Evolutionary conservation across 2,888 invertebrate genomes (phyloP).

Genomic region (Cheilosia urbana): DNA sequence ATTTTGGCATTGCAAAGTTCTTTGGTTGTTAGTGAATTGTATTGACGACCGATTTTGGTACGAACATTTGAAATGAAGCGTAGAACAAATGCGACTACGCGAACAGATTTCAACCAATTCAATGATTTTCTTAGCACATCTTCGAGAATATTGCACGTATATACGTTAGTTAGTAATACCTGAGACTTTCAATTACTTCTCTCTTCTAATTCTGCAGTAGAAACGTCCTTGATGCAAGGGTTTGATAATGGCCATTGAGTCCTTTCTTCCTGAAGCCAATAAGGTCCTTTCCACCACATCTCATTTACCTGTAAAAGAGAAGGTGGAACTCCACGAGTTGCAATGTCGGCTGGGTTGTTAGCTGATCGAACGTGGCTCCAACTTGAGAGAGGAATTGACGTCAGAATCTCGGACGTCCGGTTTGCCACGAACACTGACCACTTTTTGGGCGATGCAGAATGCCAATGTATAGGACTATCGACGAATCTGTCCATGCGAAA

Average conservation of each 20-base stretch:
- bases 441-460: conserved; percentile 8
- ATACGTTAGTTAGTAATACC: not conserved
- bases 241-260: conserved; percentile 7
- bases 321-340: conserved; percentile 39
- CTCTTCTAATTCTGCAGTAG: conserved; percentile 9
- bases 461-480: too few relatives aligned
- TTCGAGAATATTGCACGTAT: not conserved
- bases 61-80: not conserved
- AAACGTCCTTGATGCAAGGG: conserved; percentile 7
- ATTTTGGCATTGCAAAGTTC: conserved; percentile 1
- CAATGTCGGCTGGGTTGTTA: conserved; percentile 48
- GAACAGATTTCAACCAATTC: not conserved
- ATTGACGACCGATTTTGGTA: not conserved
- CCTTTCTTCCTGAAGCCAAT: conserved; percentile 23
- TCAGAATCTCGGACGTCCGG: conserved; percentile 61
- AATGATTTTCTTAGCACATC: not conserved
- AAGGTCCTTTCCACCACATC: conserved; percentile 46
- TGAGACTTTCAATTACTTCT: not conserved
- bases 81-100: not conserved
- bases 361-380: conserved; percentile 69
- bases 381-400: not conserved
- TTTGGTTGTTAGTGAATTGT: not conserved
- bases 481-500: too few relatives aligned
- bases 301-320: conserved; percentile 30
- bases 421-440: conserved; percentile 53